Percentiles rank a stretch among this genome's conserved stretches.
phyloP scores from a whole-genome alignment of 2,113 vertebrate species.

The Sinosuthora webbiana region DNA sequence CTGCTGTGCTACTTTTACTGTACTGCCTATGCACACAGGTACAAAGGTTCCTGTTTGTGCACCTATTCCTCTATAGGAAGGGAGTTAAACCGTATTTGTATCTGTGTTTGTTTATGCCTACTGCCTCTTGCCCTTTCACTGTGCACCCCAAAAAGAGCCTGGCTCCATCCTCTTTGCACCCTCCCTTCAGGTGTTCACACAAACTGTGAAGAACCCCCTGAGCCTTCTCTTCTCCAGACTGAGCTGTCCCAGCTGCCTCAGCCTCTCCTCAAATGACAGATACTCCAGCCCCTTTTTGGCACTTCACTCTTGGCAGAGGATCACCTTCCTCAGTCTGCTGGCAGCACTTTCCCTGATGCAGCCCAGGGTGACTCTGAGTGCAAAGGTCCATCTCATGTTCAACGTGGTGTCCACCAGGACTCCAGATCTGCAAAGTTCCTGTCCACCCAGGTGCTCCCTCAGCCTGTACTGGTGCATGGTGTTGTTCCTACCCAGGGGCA shows the following conservation, averaged over 20 bases:
- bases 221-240: neutral
- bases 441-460: neutral
- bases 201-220: neutral
- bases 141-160: neutral
- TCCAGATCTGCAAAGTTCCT: neutral
- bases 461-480: neutral
- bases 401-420: neutral
- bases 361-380: neutral
- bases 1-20: neutral
- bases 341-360: neutral
- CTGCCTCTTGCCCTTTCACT: neutral
- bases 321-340: neutral
- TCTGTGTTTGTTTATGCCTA: neutral
- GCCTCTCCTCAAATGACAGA: neutral
- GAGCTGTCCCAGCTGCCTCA: neutral
- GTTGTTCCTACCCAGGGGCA: neutral
- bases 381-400: neutral
- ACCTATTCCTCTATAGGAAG: neutral
- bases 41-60: neutral
- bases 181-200: neutral
- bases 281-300: neutral
- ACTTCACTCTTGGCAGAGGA: neutral
- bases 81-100: neutral
- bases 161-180: neutral
- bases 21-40: neutral